phyloP scores from a whole-genome alignment of 2,888 invertebrate genomes.

The Callyntrura sp. region DNA sequence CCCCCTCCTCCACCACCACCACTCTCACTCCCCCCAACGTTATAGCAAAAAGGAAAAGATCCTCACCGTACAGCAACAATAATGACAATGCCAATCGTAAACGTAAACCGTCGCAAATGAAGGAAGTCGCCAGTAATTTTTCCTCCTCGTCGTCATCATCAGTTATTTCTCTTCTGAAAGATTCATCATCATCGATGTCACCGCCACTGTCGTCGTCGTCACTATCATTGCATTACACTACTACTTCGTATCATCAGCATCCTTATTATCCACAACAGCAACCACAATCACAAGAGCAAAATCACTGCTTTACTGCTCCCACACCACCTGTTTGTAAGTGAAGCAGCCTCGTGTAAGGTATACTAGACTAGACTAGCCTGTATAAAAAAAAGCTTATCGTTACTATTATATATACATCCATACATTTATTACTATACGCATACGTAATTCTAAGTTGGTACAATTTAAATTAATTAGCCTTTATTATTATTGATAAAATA shows the following conservation, averaged over 20 bases:
- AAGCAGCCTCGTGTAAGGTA: too few relatives aligned
- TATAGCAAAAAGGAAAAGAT: conserved; percentile 22
- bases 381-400: too few relatives aligned
- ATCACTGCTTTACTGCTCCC: conserved; percentile 16
- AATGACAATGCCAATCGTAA: conserved; percentile 24
- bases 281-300: conserved; percentile 7
- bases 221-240: conserved; percentile 1
- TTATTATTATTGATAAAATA: background rate
- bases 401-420: background rate
- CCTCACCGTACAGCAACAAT: conserved; percentile 10
- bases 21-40: conserved; percentile 20
- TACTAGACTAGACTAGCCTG: too few relatives aligned
- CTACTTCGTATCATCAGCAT: background rate
- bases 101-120: conserved; percentile 34
- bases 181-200: conserved; percentile 25
- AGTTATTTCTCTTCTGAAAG: background rate
- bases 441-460: too few relatives aligned
- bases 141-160: conserved; percentile 9
- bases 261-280: conserved; percentile 7
- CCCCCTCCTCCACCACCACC: background rate
- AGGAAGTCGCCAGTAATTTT: background rate
- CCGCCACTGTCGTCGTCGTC: background rate
- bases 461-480: background rate
- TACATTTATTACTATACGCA: background rate
- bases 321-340: background rate